A percentile compares a stretch with the other conserved stretches of the same genome.
Evolutionary conservation across 2,113 vertebrate genomes (phyloP).

Genomic region (Onychostoma macrolepis): DNA sequence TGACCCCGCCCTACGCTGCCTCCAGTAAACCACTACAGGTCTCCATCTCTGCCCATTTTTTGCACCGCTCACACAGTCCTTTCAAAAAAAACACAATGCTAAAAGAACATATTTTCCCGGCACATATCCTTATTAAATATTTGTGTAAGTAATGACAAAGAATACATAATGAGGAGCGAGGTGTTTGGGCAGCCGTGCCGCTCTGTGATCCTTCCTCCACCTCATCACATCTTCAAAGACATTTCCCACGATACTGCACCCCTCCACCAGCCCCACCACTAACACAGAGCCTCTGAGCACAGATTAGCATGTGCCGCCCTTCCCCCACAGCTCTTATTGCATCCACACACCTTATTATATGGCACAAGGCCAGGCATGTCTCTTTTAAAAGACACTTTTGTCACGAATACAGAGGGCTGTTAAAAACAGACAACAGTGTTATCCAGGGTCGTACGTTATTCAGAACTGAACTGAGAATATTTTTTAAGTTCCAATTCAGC

Average conservation of each 20-base stretch:
- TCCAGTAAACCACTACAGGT: not conserved
- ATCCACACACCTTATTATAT: not conserved
- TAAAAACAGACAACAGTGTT: conserved; percentile 1
- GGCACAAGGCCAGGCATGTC: not conserved
- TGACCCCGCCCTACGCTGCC: not conserved
- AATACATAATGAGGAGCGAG: conserved; percentile 45
- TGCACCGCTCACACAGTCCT: not conserved
- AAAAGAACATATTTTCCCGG: not conserved
- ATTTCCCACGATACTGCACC: conserved; percentile 6
- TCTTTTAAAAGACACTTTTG: not conserved
- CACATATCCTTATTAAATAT: conserved; percentile 35
- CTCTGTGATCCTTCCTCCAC: conserved; percentile 36
- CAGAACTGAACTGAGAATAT: not conserved
- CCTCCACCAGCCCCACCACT: not conserved
- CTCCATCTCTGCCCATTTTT: not conserved
- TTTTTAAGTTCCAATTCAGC: not conserved
- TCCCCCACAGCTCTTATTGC: not conserved
- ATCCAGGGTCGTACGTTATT: not conserved
- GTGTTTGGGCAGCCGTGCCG: conserved; percentile 33
- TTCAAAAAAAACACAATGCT: not conserved
- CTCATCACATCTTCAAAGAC: conserved; percentile 39
- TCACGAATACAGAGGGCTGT: not conserved
- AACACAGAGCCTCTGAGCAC: not conserved
- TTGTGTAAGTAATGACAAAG: conserved; percentile 27
- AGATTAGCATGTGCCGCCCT: conserved; percentile 13